Base-by-base conservation (phyloP, 2,797 vertebrate genomes). In the Lycodopsis pacificus region DNA sequence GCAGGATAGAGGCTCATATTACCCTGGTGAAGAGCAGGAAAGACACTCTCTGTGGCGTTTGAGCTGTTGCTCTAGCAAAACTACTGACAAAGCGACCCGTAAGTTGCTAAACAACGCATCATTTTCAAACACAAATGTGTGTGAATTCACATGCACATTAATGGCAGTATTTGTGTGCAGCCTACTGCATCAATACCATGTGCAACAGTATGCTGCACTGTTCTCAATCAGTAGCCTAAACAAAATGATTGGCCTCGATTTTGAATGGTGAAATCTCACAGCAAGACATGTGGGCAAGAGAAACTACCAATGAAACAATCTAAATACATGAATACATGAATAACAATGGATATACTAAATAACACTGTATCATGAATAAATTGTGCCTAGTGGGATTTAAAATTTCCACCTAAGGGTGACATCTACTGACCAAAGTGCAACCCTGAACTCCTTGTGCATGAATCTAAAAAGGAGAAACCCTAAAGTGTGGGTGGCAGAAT, bases 161-260 rank as follows among this genome's bases (percentile, higher is more conserved):
- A 65, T 72, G 10, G 25, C 64, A 72, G 30, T 58, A 58, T 48
- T 27, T 57, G 49, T 66, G 67, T 66, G 77, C 57, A 76, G n/a
- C 53, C 51, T 61, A 27, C 76, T 82, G 81, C 81, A 86, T 74
- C 62, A 63, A 36, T 57, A 73, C 53, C 42, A 62, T 25, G 40
- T 71, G 82, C 74, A 87, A 86, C 80, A 68, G 30, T 68, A 59
- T 80, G 49, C 80, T 73, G 79, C 74, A 85, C 71, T 82, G 68
- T 48, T 71, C 46, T 57, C 54, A 54, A 73, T 85, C 74, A 7
- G 20, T 3, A 72, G 51, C 27, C 65, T 75, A 22, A 71, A 70
- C 6, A 61, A 59, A 69, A 69, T 44, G 0, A 53, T 57, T 44
- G 49, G 20, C 32, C 4, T 59, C 65, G 27, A 56, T 59, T 64